Conservation (phyloP, 2,797 vertebrate species). For the Urophycis tenuis region DNA sequence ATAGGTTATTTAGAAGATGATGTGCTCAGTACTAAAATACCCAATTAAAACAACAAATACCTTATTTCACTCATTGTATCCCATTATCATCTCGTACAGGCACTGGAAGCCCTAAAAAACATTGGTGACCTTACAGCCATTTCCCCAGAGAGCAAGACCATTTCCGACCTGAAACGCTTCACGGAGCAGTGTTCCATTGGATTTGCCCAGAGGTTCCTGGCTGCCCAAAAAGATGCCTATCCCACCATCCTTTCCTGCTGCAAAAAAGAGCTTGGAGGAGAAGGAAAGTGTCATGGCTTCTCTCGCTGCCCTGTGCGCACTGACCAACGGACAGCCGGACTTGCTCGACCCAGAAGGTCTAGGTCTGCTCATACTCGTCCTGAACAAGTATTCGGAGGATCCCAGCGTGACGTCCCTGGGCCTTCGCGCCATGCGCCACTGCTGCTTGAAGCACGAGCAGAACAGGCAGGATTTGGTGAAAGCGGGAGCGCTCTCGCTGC, state of each 20-base stretch:
- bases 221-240: constrained; percentile 84
- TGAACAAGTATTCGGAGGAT: constrained; percentile 52
- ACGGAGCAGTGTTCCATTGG: constrained; percentile 76
- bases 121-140: constrained; percentile 43
- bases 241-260: constrained; percentile 78
- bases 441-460: constrained; percentile 88
- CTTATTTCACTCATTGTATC: rapidly evolving
- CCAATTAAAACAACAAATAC: background rate
- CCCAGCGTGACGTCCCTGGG: constrained; percentile 53
- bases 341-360: constrained; percentile 76
- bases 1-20: background rate
- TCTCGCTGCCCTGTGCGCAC: constrained; percentile 66
- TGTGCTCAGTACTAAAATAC: background rate
- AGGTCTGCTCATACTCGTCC: constrained; percentile 67
- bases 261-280: constrained; percentile 54
- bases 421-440: constrained; percentile 69
- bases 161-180: constrained; percentile 63
- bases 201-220: constrained; percentile 80
- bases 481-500: constrained; percentile 69
- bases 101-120: constrained; percentile 70
- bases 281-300: constrained; percentile 53
- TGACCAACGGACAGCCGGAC: constrained; percentile 89
- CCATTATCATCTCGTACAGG: constrained; percentile 55
- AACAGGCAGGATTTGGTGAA: constrained; percentile 86
- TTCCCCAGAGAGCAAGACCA: constrained; percentile 31